Conservation (phyloP, 2,888 invertebrate genomes). For the Polymixis flavicincta region DNA sequence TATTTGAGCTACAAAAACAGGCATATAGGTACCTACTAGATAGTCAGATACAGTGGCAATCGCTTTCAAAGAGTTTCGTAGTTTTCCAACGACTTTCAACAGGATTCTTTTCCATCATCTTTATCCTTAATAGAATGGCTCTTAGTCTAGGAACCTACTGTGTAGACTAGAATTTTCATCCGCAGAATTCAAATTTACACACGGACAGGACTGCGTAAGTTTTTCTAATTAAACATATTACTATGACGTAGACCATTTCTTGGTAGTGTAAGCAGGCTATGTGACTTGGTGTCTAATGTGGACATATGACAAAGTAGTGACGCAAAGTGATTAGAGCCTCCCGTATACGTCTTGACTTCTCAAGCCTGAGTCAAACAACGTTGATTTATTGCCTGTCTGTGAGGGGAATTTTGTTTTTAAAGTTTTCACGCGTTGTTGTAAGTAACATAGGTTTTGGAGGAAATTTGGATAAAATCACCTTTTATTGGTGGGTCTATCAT, state of each 20-base stretch:
- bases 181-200: not conserved
- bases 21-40: too few relatives aligned
- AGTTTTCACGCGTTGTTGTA: not conserved
- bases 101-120: too few relatives aligned
- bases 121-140: not conserved
- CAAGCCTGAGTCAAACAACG: constrained; percentile 24
- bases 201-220: not conserved
- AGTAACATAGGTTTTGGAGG: not conserved
- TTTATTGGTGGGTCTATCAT: not conserved
- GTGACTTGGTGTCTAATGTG: constrained; percentile 54
- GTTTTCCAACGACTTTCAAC: not conserved
- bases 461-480: not conserved
- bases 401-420: constrained; percentile 17
- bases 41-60: not conserved
- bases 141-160: not conserved
- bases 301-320: constrained; percentile 41
- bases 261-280: constrained; percentile 30
- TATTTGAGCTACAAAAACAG: not conserved
- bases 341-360: constrained; percentile 36
- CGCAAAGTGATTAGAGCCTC: constrained; percentile 58
- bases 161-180: not conserved
- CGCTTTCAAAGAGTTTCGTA: not conserved
- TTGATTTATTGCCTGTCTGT: constrained; percentile 46
- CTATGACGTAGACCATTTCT: constrained; percentile 35
- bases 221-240: not conserved